phyloP scores from a whole-genome alignment of 2,113 vertebrate species.

The Oreochromis spilurus region DNA sequence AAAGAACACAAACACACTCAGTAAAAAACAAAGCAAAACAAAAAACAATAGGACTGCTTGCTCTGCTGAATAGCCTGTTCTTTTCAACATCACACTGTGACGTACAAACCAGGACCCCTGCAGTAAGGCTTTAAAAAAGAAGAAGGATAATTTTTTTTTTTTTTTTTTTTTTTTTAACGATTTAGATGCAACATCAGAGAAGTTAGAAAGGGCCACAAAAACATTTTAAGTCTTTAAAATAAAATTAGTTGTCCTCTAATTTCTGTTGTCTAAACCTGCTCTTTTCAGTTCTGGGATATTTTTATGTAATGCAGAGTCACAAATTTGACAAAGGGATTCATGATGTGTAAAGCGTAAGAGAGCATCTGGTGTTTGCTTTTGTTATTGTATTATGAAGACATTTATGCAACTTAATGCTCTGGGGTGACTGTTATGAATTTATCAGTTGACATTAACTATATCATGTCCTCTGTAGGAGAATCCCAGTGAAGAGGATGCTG shows the following conservation, averaged over 20 bases:
- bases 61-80: neutral
- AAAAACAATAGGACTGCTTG: neutral
- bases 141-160: neutral
- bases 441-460: neutral
- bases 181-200: neutral
- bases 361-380: neutral
- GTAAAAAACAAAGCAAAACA: neutral
- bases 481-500: conserved; percentile 96
- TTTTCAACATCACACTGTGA: neutral
- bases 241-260: neutral
- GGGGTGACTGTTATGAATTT: neutral
- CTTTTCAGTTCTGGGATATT: neutral
- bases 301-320: neutral
- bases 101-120: neutral
- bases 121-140: neutral
- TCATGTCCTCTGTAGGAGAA: conserved; percentile 80
- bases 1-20: neutral
- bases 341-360: neutral
- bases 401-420: neutral
- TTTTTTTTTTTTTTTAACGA: neutral
- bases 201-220: neutral
- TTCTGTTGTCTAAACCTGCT: neutral
- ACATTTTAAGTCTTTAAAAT: neutral
- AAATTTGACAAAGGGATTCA: neutral
- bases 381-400: neutral